These are phyloP conservation scores for Trichomycterus rosablanca DNA, from an alignment of 2,113 vertebrate genomes.

Conservation along the genomic window DNA sequence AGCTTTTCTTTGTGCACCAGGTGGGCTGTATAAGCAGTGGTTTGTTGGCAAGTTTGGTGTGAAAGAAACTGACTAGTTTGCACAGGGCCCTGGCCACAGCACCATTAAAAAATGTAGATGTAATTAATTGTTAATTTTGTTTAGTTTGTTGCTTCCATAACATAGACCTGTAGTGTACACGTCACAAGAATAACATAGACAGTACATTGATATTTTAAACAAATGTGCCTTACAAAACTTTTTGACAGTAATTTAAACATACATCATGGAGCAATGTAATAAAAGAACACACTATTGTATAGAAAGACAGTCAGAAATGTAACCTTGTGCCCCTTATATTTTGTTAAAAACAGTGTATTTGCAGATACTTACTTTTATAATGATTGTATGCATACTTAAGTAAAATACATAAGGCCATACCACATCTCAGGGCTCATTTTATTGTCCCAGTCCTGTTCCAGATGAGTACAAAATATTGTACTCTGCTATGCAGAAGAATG, in stretches of 20 bases:
- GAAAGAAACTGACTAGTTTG: no score
- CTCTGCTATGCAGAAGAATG: constrained; percentile 13
- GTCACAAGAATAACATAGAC: neutral
- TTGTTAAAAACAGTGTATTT: neutral
- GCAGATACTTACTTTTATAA: neutral
- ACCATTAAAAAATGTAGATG: no score
- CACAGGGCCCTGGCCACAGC: no score
- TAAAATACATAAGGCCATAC: neutral
- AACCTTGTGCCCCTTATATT: constrained; percentile 1
- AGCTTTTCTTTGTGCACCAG: no score
- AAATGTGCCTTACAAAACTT: constrained; percentile 13
- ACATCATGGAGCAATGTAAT: neutral
- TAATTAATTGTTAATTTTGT: no score
- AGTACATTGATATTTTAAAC: constrained; percentile 4
- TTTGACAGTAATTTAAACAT: constrained; percentile 9
- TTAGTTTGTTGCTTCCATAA: constrained; percentile 11
- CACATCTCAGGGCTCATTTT: constrained; percentile 6
- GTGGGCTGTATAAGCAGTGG: no score
- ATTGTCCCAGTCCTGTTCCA: constrained; percentile 12
- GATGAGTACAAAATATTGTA: constrained; percentile 10
- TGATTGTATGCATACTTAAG: neutral
- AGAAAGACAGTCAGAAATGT: neutral
- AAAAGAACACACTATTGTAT: constrained; percentile 21
- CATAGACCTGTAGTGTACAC: constrained; percentile 15
- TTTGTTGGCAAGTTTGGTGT: no score